Conservation (phyloP, 2,888 invertebrate species). For the Drosophila algonquin region DNA sequence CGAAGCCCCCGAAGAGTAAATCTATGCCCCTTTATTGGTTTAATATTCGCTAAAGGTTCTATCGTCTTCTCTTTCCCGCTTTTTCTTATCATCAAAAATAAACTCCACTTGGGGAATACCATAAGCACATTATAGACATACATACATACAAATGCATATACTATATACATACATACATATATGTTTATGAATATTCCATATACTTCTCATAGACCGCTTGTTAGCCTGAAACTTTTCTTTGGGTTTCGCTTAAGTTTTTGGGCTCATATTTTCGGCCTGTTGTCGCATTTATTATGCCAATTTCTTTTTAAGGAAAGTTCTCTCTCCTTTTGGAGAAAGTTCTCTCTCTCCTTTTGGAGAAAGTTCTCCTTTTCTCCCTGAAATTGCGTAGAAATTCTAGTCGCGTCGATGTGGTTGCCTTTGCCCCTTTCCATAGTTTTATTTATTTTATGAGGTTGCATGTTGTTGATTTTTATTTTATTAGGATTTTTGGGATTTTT, state of each 20-base stretch:
- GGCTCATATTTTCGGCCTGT: constrained; percentile 28
- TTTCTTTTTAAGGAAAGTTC: constrained; percentile 26
- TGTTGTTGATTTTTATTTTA: constrained; percentile 50
- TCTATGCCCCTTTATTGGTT: constrained; percentile 33
- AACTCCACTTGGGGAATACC: constrained; percentile 27
- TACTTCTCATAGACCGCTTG: constrained; percentile 21
- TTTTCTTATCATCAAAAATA: constrained; percentile 28
- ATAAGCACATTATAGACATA: neutral
- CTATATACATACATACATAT: constrained; percentile 22
- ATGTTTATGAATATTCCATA: constrained; percentile 39
- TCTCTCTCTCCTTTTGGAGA: constrained; percentile 36
- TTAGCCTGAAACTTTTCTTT: constrained; percentile 51
- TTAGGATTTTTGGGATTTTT: constrained; percentile 20
- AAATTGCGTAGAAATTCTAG: constrained; percentile 77
- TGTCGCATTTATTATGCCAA: constrained; percentile 70
- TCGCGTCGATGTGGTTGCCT: constrained; percentile 49
- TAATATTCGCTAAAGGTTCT: constrained; percentile 24
- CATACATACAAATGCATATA: constrained; percentile 28
- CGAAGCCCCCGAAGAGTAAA: constrained; percentile 10
- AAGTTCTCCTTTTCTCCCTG: constrained; percentile 43
- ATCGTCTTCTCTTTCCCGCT: neutral
- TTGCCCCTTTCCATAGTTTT: constrained; percentile 41
- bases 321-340: constrained; percentile 6
- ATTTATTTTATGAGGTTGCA: constrained; percentile 73
- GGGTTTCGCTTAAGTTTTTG: constrained; percentile 22